phyloP scores from a whole-genome alignment of 2,888 invertebrate species.

The Tortricodes alternella region DNA sequence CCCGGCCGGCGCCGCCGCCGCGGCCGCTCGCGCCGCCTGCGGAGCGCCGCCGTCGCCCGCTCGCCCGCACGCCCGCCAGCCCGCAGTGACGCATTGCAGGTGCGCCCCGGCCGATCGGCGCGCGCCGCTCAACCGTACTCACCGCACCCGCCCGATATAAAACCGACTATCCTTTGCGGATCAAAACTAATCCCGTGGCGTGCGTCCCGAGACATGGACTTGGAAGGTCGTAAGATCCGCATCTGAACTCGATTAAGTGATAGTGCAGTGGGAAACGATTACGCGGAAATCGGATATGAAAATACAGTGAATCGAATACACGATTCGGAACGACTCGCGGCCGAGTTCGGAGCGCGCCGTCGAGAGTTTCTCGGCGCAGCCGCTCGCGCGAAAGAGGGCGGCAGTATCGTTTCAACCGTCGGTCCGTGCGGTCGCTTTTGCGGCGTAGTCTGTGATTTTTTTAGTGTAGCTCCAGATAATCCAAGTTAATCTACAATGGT shows the following conservation, averaged over 20 bases:
- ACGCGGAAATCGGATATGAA: slow-evolving; percentile 70
- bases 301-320: slow-evolving; percentile 72
- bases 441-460: slow-evolving; percentile 82
- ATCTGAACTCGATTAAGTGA: slow-evolving; percentile 56
- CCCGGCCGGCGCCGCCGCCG: slow-evolving; percentile 43
- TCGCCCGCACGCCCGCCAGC: slow-evolving; percentile 43
- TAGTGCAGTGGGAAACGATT: slow-evolving; percentile 52
- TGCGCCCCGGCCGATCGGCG: slow-evolving; percentile 91
- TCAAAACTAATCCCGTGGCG: slow-evolving; percentile 84
- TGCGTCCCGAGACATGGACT: slow-evolving; percentile 81
- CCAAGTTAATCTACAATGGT: slow-evolving; percentile 84
- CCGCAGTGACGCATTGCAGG: slow-evolving; percentile 93
- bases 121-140: slow-evolving; percentile 87
- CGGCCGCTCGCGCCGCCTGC: slow-evolving; percentile 44
- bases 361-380: slow-evolving; percentile 75
- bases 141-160: slow-evolving; percentile 88
- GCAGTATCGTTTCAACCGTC: slow-evolving; percentile 83
- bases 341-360: slow-evolving; percentile 72
- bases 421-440: slow-evolving; percentile 81
- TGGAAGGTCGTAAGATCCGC: slow-evolving; percentile 63
- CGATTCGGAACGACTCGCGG: slow-evolving; percentile 74
- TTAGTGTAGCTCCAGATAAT: slow-evolving; percentile 84
- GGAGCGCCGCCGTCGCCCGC: slow-evolving; percentile 42
- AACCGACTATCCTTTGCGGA: slow-evolving; percentile 84
- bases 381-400: slow-evolving; percentile 82